Evolutionary conservation across 2,113 vertebrate genomes (phyloP), one percentile per base, ranked within the genome.

Genomic region (Cryptomyrus ogoouensis): DNA sequence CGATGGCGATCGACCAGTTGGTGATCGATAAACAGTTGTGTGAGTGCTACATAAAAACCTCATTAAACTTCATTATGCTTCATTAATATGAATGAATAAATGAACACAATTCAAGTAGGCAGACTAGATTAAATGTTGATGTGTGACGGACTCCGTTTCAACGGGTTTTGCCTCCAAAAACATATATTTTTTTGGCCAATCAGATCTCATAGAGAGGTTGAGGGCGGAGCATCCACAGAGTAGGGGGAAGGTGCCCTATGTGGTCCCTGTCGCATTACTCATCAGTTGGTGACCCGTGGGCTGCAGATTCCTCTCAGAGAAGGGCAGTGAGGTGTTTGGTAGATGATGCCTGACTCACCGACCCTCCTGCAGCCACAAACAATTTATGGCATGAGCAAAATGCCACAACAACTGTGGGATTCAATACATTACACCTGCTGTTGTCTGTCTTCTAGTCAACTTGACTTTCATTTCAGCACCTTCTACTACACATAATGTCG

Each of bases 351-450:
- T 70, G 62, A 70, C 62, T 70, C 62, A 70, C 62, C 27, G 3
- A 70, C 10, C 27, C 62, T 70, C 74, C 74, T 80, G 74, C 74
- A 80, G 35, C 74, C 74, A 17, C 35, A 80, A 80, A 42, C 35
- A 80, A 80, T 80, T 80, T 35, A 80, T 80, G 31, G 42, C 74
- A 80, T 80, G 74, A 80, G 74, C 74, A 42, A 80, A 80, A 77
- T 77, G 58, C 58, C 58, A 66, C 58, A 77, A 77, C 70, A 31
- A 17, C 74, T 80, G 35, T 42, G 13, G 35, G 31, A 35, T 80
- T 42, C 5, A 80, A 39, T 80, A 42, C 6, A 80, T 80, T 42
- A 39, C 70, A 80, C 35, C 15, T 42, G 31, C 17, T 39, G 31
- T 74, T 12, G 31, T 2, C 66, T 70, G 66, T 77, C 70, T 39